A percentile compares a stretch with the other conserved stretches of the same genome.
Evolutionary conservation across 1,140 invertebrate genomes (phyloP).

Genomic region (Heliconius eleuchia): DNA sequence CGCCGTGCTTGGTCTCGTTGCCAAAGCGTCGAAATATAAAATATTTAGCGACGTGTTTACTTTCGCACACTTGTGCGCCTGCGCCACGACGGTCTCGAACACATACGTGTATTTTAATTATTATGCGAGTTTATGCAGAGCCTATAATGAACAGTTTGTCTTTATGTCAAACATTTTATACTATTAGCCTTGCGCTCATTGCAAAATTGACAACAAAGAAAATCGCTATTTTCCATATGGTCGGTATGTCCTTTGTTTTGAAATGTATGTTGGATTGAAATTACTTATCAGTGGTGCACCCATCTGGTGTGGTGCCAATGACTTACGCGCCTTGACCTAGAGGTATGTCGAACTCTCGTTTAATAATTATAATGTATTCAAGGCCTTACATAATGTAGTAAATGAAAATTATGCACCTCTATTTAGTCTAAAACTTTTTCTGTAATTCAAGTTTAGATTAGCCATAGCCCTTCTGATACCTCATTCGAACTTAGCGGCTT

Average conservation of each 20-base stretch:
- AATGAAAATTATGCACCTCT: background rate
- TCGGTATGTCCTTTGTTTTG: slow-evolving; percentile 33
- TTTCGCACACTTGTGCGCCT: too few species aligned
- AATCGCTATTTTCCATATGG: slow-evolving; percentile 10
- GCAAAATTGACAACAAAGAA: slow-evolving; percentile 18
- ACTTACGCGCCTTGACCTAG: slow-evolving; percentile 66
- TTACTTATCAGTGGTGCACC: slow-evolving; percentile 45
- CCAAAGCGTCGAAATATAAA: too few species aligned
- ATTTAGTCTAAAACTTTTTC: background rate
- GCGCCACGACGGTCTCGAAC: too few species aligned
- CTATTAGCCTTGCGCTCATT: slow-evolving; percentile 18
- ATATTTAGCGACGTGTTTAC: too few species aligned
- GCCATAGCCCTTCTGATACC: too few species aligned
- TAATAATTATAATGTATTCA: slow-evolving; percentile 18
- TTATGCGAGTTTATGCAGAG: background rate
- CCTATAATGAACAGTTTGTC: background rate
- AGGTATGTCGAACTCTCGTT: slow-evolving; percentile 40
- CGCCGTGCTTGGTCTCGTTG: too few species aligned
- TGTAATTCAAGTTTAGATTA: too few species aligned
- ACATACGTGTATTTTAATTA: background rate
- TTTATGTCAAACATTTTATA: background rate
- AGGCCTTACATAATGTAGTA: background rate
- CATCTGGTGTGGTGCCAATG: slow-evolving; percentile 65
- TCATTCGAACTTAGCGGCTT: too few species aligned
- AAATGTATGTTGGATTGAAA: slow-evolving; percentile 40